Percentiles rank a stretch among this genome's conserved stretches.
These are phyloP conservation scores for Aix galericulata DNA, from an alignment of 2,113 vertebrate species.

Conservation along the genomic window DNA sequence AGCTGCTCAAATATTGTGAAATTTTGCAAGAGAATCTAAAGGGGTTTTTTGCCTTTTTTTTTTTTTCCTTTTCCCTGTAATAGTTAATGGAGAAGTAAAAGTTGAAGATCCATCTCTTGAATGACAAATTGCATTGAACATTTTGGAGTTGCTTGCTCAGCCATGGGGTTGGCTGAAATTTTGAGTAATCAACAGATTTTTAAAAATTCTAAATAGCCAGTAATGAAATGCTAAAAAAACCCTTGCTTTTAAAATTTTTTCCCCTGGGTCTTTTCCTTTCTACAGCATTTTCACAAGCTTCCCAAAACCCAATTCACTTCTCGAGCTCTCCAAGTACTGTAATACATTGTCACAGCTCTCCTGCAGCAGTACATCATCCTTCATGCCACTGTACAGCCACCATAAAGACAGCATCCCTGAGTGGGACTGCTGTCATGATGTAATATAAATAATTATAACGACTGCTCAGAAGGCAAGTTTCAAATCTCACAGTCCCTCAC, in stretches of 20 bases:
- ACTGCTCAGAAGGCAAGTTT: not conserved
- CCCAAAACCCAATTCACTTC: not conserved
- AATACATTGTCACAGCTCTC: not conserved
- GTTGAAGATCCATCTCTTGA: not conserved
- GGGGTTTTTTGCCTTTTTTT: not conserved
- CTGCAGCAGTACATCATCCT: not conserved
- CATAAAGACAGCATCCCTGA: not conserved
- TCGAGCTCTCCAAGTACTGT: not conserved
- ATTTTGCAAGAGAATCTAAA: not conserved
- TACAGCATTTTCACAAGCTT: not conserved
- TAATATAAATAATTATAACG: constrained; percentile 14
- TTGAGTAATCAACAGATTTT: not conserved
- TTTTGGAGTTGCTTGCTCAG: not conserved
- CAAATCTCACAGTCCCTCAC: not conserved
- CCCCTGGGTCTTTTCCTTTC: not conserved
- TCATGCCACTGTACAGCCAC: not conserved
- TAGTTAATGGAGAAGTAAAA: not conserved
- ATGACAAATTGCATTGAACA: not conserved
- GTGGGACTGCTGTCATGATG: not conserved
- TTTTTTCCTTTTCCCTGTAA: not conserved
- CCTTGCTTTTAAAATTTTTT: not conserved
- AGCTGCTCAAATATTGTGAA: not conserved
- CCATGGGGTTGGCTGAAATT: not conserved
- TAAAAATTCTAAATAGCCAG: not conserved
- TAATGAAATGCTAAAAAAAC: not conserved